These are phyloP conservation scores for Carollia perspicillata DNA, from an alignment of 2,113 vertebrate genomes.

Conservation along the genomic window DNA sequence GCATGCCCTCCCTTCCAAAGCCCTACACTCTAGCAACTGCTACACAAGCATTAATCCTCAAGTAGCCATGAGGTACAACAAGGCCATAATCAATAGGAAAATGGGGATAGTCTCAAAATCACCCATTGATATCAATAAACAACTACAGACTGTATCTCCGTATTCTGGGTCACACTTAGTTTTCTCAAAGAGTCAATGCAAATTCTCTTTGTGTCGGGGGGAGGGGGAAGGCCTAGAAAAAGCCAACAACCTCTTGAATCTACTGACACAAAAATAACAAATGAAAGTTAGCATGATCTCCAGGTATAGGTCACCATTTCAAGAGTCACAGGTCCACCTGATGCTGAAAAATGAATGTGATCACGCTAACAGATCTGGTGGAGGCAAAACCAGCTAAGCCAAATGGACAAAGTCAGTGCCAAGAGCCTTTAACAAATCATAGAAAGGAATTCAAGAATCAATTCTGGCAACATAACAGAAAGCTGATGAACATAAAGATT, in stretches of 20 bases:
- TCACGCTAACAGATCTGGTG: not conserved
- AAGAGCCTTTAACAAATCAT: constrained; percentile 41
- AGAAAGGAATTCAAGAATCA: constrained; percentile 50
- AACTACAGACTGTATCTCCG: not conserved
- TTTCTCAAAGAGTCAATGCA: constrained; percentile 22
- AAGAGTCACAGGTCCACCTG: not conserved
- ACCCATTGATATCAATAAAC: not conserved
- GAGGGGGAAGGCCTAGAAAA: not conserved
- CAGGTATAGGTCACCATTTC: not conserved
- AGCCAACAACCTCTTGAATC: constrained; percentile 10
- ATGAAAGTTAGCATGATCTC: not conserved
- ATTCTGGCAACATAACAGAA: constrained; percentile 33
- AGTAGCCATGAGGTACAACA: not conserved
- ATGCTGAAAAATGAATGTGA: not conserved
- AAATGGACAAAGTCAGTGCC: constrained; percentile 18
- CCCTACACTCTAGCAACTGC: not conserved
- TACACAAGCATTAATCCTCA: not conserved
- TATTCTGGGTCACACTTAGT: not conserved
- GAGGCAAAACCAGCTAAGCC: constrained; percentile 25
- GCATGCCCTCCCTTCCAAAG: not conserved
- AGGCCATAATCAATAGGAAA: not conserved
- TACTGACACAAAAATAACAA: constrained; percentile 28
- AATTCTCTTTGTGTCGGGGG: not conserved
- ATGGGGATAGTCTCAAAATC: not conserved
- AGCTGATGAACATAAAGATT: constrained; percentile 17